These are phyloP conservation scores for Coregonus ussuriensis DNA, from an alignment of 2,797 vertebrate genomes.

Conservation along the genomic window DNA sequence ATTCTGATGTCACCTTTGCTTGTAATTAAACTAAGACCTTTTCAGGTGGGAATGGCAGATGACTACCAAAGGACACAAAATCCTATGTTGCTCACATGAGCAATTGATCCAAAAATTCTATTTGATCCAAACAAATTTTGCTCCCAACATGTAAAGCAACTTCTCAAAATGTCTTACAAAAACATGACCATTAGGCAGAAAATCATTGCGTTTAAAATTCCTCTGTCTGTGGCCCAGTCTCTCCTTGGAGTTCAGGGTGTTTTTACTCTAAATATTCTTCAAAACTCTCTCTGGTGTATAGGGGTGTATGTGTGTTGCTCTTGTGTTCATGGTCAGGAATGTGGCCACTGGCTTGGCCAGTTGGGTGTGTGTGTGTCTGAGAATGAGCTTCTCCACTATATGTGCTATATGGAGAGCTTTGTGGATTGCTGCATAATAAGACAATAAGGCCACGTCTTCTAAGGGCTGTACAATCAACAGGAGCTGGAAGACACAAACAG, in stretches of 20 bases:
- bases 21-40: conserved; percentile 65
- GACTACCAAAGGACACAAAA: conserved; percentile 58
- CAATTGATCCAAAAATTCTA: conserved; percentile 68
- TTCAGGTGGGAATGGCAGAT: conserved; percentile 73
- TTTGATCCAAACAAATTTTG: conserved; percentile 75
- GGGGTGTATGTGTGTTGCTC: conserved; percentile 44
- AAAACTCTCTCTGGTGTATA: conserved; percentile 34
- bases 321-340: conserved; percentile 62
- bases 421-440: conserved; percentile 69
- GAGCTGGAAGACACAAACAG: conserved; percentile 54
- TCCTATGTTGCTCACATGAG: conserved; percentile 59
- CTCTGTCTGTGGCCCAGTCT: conserved; percentile 48
- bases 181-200: conserved; percentile 58
- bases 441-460: conserved; percentile 82
- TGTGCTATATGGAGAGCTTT: conserved; percentile 30
- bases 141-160: conserved; percentile 53
- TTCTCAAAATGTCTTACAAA: conserved; percentile 62
- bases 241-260: conserved; percentile 31
- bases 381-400: conserved; percentile 30
- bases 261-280: conserved; percentile 50
- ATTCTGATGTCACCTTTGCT: conserved; percentile 41
- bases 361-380: conserved; percentile 37
- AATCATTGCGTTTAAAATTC: conserved; percentile 50
- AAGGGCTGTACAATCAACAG: conserved; percentile 72
- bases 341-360: conserved; percentile 54